Percentiles rank a stretch among this genome's conserved stretches.
Evolutionary conservation across 2,888 invertebrate genomes (phyloP).

Genomic region (Gari tellinella): DNA sequence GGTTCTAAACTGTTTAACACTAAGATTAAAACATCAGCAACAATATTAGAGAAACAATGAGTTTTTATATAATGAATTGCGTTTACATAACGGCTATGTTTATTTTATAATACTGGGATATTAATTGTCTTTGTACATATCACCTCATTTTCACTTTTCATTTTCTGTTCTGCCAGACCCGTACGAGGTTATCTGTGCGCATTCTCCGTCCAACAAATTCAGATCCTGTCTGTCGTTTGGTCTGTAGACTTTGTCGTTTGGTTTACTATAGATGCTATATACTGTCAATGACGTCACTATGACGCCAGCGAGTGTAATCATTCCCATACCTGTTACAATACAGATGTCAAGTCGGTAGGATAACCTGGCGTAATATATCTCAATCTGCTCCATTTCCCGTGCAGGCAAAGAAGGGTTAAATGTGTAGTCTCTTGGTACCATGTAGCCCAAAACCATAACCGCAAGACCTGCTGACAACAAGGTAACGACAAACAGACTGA

Average conservation of each 20-base stretch:
- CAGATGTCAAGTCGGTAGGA: slow-evolving; percentile 63
- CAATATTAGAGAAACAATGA: too few relatives aligned
- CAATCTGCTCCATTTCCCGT: slow-evolving; percentile 73
- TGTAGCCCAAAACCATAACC: slow-evolving; percentile 66
- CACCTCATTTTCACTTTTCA: too few relatives aligned
- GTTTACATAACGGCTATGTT: too few relatives aligned
- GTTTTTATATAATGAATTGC: too few relatives aligned
- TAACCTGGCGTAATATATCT: slow-evolving; percentile 64
- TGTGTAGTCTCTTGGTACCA: slow-evolving; percentile 67
- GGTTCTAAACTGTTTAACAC: too few relatives aligned
- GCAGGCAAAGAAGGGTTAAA: slow-evolving; percentile 70
- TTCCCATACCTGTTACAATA: slow-evolving; percentile 69
- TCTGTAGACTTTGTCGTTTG: slow-evolving; percentile 8
- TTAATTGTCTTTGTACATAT: too few relatives aligned
- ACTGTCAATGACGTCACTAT: slow-evolving; percentile 54
- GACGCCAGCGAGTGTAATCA: slow-evolving; percentile 65
- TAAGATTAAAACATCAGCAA: too few relatives aligned
- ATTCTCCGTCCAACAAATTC: slow-evolving; percentile 23
- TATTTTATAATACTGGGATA: too few relatives aligned
- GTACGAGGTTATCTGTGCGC: slow-evolving; percentile 19
- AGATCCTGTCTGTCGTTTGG: slow-evolving; percentile 29
- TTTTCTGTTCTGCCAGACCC: slow-evolving; percentile 14
- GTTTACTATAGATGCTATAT: slow-evolving; percentile 9
- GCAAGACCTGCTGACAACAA: slow-evolving; percentile 63
- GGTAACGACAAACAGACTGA: slow-evolving; percentile 48